phyloP scores from a whole-genome alignment of 1,140 invertebrate genomes.

The Homarus americanus region DNA sequence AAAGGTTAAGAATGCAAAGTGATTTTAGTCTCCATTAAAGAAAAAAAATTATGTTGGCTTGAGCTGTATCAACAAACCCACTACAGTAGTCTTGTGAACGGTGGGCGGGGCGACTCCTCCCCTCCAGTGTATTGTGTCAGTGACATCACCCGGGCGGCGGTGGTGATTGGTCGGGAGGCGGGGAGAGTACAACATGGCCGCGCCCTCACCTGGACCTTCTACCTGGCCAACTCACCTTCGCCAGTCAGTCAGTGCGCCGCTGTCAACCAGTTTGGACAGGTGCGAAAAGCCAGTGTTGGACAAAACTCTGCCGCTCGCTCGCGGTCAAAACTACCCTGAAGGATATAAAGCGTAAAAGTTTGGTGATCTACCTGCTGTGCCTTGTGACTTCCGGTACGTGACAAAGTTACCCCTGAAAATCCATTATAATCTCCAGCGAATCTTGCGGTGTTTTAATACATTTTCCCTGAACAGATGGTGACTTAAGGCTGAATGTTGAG shows the following conservation, averaged over 20 bases:
- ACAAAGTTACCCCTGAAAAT: not conserved
- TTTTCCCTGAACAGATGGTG: not conserved
- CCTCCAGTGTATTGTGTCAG: slow-evolving; percentile 19
- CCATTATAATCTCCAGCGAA: not conserved
- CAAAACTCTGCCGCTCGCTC: slow-evolving; percentile 39
- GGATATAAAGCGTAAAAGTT: slow-evolving; percentile 23
- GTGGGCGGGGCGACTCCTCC: slow-evolving; percentile 49
- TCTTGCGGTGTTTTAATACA: not conserved
- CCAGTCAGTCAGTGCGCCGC: slow-evolving; percentile 68
- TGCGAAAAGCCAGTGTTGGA: slow-evolving; percentile 56
- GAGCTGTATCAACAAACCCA: slow-evolving; percentile 57
- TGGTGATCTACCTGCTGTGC: slow-evolving; percentile 4
- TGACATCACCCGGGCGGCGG: slow-evolving; percentile 25
- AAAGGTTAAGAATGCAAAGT: slow-evolving; percentile 40
- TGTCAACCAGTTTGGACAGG: slow-evolving; percentile 70
- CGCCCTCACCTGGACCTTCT: slow-evolving; percentile 55
- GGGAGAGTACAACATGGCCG: slow-evolving; percentile 64
- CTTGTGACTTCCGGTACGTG: slow-evolving; percentile 55
- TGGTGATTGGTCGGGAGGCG: slow-evolving; percentile 53
- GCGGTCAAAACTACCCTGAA: not conserved
- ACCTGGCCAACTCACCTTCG: slow-evolving; percentile 54
- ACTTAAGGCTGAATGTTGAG: not conserved
- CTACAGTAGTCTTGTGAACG: slow-evolving; percentile 7
- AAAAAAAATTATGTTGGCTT: slow-evolving; percentile 23
- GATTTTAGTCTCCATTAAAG: slow-evolving; percentile 5